Conservation (phyloP, 2,113 vertebrate species). For the Zosterops borbonicus region DNA sequence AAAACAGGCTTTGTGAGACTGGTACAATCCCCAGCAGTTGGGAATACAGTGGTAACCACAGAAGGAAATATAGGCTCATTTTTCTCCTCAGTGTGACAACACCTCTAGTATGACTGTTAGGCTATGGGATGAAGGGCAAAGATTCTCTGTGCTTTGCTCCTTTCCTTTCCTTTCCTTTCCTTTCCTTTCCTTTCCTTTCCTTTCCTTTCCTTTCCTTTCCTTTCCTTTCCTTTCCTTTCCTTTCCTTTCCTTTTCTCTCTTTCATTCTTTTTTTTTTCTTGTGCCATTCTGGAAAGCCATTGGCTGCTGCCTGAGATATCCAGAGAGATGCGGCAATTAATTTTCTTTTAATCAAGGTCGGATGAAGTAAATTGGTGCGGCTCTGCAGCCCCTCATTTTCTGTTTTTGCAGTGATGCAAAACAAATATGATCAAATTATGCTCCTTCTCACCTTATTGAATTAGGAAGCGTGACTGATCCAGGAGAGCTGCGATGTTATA, state of each 20-base stretch:
- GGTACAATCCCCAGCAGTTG: neutral
- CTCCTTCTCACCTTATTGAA: constrained; percentile 99
- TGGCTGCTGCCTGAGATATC: constrained; percentile 93
- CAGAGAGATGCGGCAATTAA: constrained; percentile 99
- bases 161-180: fast-evolving
- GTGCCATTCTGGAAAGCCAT: constrained; percentile 82
- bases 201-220: too few relatives aligned
- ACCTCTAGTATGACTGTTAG: constrained; percentile 18
- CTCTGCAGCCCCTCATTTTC: constrained; percentile 98
- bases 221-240: too few relatives aligned
- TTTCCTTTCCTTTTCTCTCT: neutral
- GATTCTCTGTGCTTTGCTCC: neutral
- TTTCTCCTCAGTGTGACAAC: constrained; percentile 6
- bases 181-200: too few relatives aligned
- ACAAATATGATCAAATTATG: constrained; percentile 99
- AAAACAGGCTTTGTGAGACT: neutral
- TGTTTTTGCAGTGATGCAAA: constrained; percentile 99
- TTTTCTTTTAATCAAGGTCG: constrained; percentile 99
- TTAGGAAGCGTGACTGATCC: constrained; percentile 99
- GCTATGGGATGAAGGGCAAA: constrained; percentile 56
- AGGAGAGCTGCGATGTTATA: constrained; percentile 88
- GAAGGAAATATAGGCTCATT: neutral
- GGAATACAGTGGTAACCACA: neutral
- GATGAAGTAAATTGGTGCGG: constrained; percentile 98
- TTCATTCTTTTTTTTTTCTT: constrained; percentile 27